A percentile compares a stretch with the other conserved stretches of the same genome.
These are phyloP conservation scores for Colius striatus DNA, from an alignment of 2,113 vertebrate genomes.

Conservation along the genomic window DNA sequence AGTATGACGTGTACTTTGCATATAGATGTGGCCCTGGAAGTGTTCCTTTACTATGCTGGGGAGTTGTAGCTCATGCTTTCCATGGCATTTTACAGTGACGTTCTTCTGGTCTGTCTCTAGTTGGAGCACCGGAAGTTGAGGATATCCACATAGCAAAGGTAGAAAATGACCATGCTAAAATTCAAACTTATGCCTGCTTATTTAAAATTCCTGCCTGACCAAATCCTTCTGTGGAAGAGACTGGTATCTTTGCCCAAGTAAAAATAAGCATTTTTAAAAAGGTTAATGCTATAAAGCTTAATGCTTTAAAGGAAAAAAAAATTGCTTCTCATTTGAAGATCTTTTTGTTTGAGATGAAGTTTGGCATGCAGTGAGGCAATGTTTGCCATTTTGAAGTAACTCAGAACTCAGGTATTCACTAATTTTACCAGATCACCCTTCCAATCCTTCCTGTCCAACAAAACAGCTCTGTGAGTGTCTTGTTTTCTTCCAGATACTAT, in stretches of 20 bases:
- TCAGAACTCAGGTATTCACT: accelerated
- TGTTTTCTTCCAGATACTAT: neutral
- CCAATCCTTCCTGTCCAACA: neutral
- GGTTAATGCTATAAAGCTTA: neutral
- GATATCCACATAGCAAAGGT: neutral
- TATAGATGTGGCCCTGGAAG: neutral
- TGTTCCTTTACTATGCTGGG: neutral
- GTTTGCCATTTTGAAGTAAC: neutral
- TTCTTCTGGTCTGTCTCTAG: neutral
- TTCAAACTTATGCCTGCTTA: neutral
- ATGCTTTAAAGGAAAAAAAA: neutral
- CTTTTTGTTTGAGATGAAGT: neutral
- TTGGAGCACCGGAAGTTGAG: neutral
- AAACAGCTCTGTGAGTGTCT: neutral
- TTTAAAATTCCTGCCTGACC: neutral
- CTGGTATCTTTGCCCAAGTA: neutral
- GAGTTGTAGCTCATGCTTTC: neutral
- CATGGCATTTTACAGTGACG: neutral
- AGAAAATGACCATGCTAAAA: neutral
- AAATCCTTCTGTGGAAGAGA: neutral
- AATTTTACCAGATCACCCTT: neutral
- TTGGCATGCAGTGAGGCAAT: neutral
- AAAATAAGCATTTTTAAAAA: neutral
- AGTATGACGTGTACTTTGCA: neutral
- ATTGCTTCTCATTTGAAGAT: neutral